Evolutionary conservation across 1,140 invertebrate genomes (phyloP), one percentile per base, ranked within the genome.

Genomic region (Drosophila teissieri): DNA sequence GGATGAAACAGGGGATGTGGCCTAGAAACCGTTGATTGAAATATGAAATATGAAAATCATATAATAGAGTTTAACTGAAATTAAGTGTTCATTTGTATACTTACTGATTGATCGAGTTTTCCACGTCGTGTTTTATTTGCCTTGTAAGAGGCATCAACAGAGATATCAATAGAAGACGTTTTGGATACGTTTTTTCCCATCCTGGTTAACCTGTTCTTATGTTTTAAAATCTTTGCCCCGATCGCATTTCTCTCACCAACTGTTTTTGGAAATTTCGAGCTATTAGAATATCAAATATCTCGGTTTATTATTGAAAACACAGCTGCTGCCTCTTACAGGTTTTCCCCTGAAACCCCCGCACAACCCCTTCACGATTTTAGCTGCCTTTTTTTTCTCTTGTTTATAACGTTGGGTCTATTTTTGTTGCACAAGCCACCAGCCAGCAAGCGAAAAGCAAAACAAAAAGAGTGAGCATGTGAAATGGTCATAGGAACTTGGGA

Each of bases 391-490:
- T 63, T 57, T 57, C 22, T 42, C 45, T 64, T 68, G 64, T 68
- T 68, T 68, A 68, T 68, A 68, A 37, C 60, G 60, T 51, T 40
- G 54, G 11, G 31, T 37, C 64, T 68, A 68, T 68, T 68, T 68
- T 68, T 8, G 46, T 68, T 65, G 27, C 60, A 65, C 37, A 37
- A 68, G 10, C 45, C 27, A 44, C 27, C 27, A 68, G 10, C 45
- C 19, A 44, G 19, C 27, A 51, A 40, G 63, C 44, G 12, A 51
- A 52, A 40, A 45, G n/a, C 19, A 64, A 64, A 61, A 61, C 39
- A 44, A 65, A 42, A 44, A 64, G 37, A 49, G 62, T 44, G 40
- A 60, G 40, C 39, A 24, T 45, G 61, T 45, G 61, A 57, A 63
- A 63, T 58, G 53, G 61, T 45, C 53, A 63, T 17, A 45, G 61